Conservation (phyloP, 2,888 invertebrate genomes). For the Rhagium mordax region DNA sequence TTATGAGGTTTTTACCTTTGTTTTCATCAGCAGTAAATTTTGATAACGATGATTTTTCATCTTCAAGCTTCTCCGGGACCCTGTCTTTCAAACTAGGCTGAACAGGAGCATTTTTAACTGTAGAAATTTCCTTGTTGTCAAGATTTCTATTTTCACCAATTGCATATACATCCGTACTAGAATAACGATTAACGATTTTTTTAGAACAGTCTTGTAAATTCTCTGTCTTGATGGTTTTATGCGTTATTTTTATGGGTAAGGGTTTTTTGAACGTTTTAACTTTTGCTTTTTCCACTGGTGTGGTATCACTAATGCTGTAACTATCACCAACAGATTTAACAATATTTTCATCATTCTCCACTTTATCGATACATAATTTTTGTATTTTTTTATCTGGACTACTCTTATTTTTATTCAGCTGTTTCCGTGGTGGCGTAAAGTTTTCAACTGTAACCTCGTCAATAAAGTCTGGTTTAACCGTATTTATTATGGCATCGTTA, state of each 20-base stretch:
- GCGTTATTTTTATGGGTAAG: conserved; percentile 43
- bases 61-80: not conserved
- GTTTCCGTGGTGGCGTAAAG: not conserved
- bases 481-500: too few species aligned
- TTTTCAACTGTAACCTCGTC: not conserved
- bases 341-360: not conserved
- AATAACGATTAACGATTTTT: conserved; percentile 4
- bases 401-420: not conserved
- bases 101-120: not conserved
- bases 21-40: conserved; percentile 57
- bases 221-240: conserved; percentile 3
- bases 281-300: conserved; percentile 11
- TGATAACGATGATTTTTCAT: conserved; percentile 43
- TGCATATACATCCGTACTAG: not conserved
- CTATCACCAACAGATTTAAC: not conserved
- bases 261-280: conserved; percentile 46
- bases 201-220: not conserved
- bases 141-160: not conserved
- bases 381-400: not conserved
- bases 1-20: conserved; percentile 63
- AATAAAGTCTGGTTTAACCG: not conserved
- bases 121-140: not conserved
- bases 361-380: not conserved
- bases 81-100: not conserved
- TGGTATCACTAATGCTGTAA: conserved; percentile 36